Evolutionary conservation across 2,797 vertebrate genomes (phyloP), one percentile per base, ranked within the genome.

Genomic region (Streptopelia turtur): DNA sequence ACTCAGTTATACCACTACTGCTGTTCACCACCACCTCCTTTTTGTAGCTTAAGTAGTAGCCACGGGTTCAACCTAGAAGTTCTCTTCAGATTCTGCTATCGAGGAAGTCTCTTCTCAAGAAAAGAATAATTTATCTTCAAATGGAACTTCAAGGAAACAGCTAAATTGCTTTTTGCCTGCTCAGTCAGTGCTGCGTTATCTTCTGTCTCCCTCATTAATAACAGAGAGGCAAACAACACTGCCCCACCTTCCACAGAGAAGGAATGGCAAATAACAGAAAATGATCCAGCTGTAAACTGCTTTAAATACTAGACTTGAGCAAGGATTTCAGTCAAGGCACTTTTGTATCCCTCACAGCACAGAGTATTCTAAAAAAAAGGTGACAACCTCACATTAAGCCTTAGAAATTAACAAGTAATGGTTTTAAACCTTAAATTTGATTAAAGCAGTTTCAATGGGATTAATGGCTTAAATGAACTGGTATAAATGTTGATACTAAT

Each of bases 391-490:
- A 57, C 47, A 61, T 37, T 87, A 95, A 95, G 83, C 39, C 71
- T 79, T 75, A 59, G 37, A 93, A 60, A 74, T 63, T 85, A 97
- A 43, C 71, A 93, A 83, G 47, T 64, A 90, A 93, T 39, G 63
- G 69, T 64, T 74, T 82, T 79, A 70, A 95, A 87, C 28, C 53
- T 88, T 69, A 63, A 92, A 93, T 59, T 56, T 85, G 70, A 53
- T 85, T 52, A 60, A 90, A 91, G 79, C 16, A 83, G 35, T 79
- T 74, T 89, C 47, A 63, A n/a, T 52, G 70, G 72, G 68, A 94
- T 94, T 90, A 95, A 80, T 33, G 68, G 87, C 47, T 96, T 92
- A 89, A 83, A 75, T 1, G 6, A 83, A 65, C 72, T 13, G 0
- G 6, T 60, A 33, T 30, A 91, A 96, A 90, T 39, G 52, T 56